Base-by-base conservation (phyloP, 2,888 invertebrate species). In the Epinotia brunnichana region DNA sequence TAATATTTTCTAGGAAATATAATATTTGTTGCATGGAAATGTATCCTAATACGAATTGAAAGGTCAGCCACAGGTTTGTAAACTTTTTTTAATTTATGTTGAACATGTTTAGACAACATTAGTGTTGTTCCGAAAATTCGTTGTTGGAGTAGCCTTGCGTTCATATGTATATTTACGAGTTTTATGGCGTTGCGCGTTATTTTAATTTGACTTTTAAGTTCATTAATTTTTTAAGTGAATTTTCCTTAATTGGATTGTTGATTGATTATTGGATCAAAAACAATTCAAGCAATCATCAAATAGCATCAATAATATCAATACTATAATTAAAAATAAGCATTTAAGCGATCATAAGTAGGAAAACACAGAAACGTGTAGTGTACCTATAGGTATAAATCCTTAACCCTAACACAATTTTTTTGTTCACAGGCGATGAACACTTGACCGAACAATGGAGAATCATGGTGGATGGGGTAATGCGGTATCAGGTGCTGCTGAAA, bases 371-470 rank as follows among this genome's bases (percentile, higher is more conserved):
- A 35, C 35, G 7, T 29, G 29, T 29, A 35, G 35, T 29, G 29
- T 29, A 29, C 21, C 7, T 35, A 9, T 35, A 35, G 35, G 35
- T 35, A 35, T n/a, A 35, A 35, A 9, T 35, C 9, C 35, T 35
- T 35, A 35, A 35, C 35, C 9, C 35, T 35, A 35, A 35, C 9
- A 9, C 15, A 2, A 15, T 15, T 79, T 74, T 76, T 76, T 86
- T 85, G 84, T 89, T 83, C 80, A 62, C 91, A 92, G 93, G 90
- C 90, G 86, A 93, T 93, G 93, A 92, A 88, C 80, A 87, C 88
- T 87, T 92, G 88, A 92, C 86, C 87, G 82, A 88, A 87, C 84
- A 77, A 93, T 93, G 93, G 93, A 91, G 83, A 85, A 86, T 71
- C 86, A 86, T 84, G 91, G 90, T 85, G 91, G 90, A 83, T 91